Conservation (phyloP, 2,113 vertebrate genomes). For the Pagrus major region DNA sequence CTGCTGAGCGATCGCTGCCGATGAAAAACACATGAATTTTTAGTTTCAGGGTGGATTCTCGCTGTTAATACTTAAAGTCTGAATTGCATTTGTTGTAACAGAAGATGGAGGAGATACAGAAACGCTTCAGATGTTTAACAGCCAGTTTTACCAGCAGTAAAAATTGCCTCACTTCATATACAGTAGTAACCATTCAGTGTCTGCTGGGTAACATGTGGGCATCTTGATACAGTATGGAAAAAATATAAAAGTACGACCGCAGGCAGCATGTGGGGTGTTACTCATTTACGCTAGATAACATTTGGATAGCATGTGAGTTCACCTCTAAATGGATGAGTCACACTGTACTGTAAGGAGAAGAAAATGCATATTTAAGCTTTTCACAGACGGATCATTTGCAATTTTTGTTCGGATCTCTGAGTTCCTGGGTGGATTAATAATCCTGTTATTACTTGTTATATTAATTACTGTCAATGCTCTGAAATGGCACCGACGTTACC, state of each 20-base stretch:
- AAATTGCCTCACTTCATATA: conserved; percentile 62
- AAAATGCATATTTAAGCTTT: not conserved
- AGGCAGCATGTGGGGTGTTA: conserved; percentile 37
- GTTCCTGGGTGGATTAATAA: conserved; percentile 1
- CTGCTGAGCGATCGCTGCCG: conserved; percentile 21
- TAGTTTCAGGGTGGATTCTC: conserved; percentile 50
- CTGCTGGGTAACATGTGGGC: conserved; percentile 71
- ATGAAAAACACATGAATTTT: conserved; percentile 64
- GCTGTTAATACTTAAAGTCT: conserved; percentile 48
- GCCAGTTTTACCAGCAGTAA: conserved; percentile 71
- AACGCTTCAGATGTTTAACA: conserved; percentile 77
- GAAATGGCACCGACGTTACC: not conserved
- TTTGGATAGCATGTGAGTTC: conserved; percentile 74
- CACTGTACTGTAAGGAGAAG: not conserved
- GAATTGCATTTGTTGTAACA: conserved; percentile 58
- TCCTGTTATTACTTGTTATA: not conserved
- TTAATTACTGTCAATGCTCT: conserved; percentile 8
- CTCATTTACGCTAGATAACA: conserved; percentile 63
- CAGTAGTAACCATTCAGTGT: conserved; percentile 56
- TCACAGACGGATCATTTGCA: not conserved
- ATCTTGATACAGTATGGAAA: conserved; percentile 69
- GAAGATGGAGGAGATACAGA: conserved; percentile 67
- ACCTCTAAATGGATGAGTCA: conserved; percentile 57
- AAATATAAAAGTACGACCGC: conserved; percentile 65
- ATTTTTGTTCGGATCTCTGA: not conserved